These are phyloP conservation scores for Cryptomyrus ogoouensis DNA, from an alignment of 2,113 vertebrate genomes.

Conservation along the genomic window DNA sequence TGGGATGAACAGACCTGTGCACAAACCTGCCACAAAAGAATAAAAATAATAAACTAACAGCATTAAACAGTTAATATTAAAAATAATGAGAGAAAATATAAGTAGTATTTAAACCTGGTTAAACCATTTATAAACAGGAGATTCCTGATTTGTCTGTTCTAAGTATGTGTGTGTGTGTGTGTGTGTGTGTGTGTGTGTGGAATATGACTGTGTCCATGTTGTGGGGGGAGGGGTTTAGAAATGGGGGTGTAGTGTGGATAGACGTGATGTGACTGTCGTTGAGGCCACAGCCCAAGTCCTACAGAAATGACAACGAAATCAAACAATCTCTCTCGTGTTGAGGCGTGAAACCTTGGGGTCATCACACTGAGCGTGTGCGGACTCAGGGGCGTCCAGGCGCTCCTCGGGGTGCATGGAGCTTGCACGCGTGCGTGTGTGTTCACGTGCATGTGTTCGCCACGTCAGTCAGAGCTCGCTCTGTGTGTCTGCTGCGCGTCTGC, in stretches of 20 bases:
- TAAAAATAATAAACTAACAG: background rate
- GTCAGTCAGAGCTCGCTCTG: background rate
- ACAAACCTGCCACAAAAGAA: background rate
- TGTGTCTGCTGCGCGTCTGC: background rate
- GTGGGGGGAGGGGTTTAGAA: background rate
- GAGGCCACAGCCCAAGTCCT: background rate
- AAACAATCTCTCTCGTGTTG: background rate
- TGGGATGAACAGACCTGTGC: background rate
- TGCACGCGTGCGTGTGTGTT: background rate
- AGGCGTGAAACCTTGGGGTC: background rate
- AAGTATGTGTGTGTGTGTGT: background rate
- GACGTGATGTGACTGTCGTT: background rate
- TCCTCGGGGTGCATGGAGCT: constrained; percentile 6
- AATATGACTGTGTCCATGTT: background rate
- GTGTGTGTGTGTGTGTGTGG: constrained; percentile 1
- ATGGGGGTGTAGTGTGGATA: background rate
- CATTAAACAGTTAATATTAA: background rate
- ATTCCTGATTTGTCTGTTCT: background rate
- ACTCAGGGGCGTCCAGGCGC: background rate
- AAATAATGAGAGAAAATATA: background rate
- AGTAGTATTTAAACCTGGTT: constrained; percentile 2
- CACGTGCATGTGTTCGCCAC: background rate
- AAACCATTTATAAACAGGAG: background rate
- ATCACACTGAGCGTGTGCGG: background rate
- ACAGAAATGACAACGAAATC: background rate